Base-by-base conservation (phyloP, 2,888 invertebrate species). In the Neria commutata region DNA sequence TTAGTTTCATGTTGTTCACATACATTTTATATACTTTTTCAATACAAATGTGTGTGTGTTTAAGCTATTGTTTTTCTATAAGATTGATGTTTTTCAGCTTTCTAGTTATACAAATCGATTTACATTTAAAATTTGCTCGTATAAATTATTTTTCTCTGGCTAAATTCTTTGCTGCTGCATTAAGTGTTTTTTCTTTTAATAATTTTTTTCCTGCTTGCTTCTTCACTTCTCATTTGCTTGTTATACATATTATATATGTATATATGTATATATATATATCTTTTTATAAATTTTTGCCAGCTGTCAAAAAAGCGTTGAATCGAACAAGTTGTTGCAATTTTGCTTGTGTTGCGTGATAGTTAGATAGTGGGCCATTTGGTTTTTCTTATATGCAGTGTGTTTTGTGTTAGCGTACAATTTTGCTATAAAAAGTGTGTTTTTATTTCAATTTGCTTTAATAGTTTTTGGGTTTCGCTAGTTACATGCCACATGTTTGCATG, bases 401-500 rank as follows among this genome's bases (percentile, higher is more conserved):
- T 46, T 37, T 16, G n/a, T 48, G 19, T 58, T 4, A 23, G 11
- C 46, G 11, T 46, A 10, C 3, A 58, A 58, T 53, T 54, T 42
- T 48, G 25, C 58, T 54, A 58, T 58, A 58, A 58, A 58, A 58
- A 58, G 50, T 58, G 49, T 24, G 14, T 52, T 52, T 17, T 42
- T 51, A 1, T 51, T 21, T 33, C n/a, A 16, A 11, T 24, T 52
- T 42, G 24, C 26, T 52, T 6, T 37, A 6, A 14, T 33, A 16
- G 14, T 29, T 47, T 47, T 14, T 23, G n/a, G n/a, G n/a, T n/a
- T n/a, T n/a, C n/a, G n/a, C n/a, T n/a, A n/a, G n/a, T n/a, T n/a
- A n/a, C n/a, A n/a, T n/a, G n/a, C 47, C 25, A 1, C 6, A 11
- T 54, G 37, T 23, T 26, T 14, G 42, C 51, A 45, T 55, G 33